Base-by-base conservation (phyloP, 2,888 invertebrate genomes). In the Eupithecia pulchellata region DNA sequence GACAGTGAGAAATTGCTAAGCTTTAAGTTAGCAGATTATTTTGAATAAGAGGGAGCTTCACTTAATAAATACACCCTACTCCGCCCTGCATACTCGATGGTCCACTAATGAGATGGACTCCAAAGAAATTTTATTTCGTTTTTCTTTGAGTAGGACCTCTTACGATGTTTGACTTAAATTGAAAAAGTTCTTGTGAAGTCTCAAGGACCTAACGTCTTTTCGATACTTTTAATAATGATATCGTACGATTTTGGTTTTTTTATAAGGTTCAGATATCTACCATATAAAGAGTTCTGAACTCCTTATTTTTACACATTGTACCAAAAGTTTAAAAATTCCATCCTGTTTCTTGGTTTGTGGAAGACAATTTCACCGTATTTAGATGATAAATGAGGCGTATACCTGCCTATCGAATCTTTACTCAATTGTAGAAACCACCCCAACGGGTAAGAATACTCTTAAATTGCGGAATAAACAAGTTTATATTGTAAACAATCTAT, bases 121-220 rank as follows among this genome's bases (percentile, higher is more conserved):
- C 76, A 83, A 88, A 87, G 87, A 87, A 87, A 87, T 89, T 91
- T 89, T 89, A 88, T 89, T 89, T 89, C 84, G 85, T 82, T 81
- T 76, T 77, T 85, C 86, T 90, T 90, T 89, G 87, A 88, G 83
- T 80, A 77, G 73, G 81, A 80, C 85, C 86, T 86, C 86, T 86
- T 58, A 82, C 82, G 84, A 89, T 88, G 87, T 89, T 91, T 88
- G 86, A 85, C 82, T 90, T 88, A 85, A 90, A 90, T 89, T 90
- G 89, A 91, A 91, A 91, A 91, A 86, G 90, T 91, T 86, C 82
- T 80, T 77, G 80, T 83, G 77, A 80, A 60, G 82, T 84, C 85
- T 85, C 82, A 77, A 87, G 85, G 72, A 78, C 85, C 42, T 42
- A 42, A 6, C n/a, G 83, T 65, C 79, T 80, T 84, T 85, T 81